Conservation (phyloP, 1,140 invertebrate genomes). For the Megathymus violae region DNA sequence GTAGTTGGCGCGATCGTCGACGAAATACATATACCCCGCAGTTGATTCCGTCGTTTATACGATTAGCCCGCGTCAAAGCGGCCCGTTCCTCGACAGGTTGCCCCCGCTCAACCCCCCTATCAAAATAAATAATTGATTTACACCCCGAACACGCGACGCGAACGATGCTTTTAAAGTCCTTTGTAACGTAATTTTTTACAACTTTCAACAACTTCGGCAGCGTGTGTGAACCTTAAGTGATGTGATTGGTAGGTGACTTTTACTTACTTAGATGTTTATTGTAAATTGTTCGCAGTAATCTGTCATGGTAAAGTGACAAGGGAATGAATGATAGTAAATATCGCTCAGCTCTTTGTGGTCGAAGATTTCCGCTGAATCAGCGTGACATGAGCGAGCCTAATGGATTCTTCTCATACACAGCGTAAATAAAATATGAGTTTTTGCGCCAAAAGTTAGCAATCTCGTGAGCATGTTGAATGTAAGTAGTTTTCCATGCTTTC, state of each 20-base stretch:
- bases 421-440: constrained; percentile 57
- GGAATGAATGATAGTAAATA: constrained; percentile 69
- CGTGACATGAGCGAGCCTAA: constrained; percentile 55
- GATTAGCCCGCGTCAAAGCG: constrained; percentile 46
- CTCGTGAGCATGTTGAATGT: constrained; percentile 3
- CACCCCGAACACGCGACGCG: constrained; percentile 46
- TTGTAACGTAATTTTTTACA: constrained; percentile 42
- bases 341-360: constrained; percentile 51
- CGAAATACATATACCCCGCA: constrained; percentile 54
- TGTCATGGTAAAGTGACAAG: constrained; percentile 63
- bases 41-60: constrained; percentile 51
- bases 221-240: constrained; percentile 39
- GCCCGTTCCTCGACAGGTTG: constrained; percentile 36
- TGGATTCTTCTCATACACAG: constrained; percentile 55
- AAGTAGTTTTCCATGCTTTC: constrained; percentile 21
- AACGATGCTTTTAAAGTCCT: constrained; percentile 39
- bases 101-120: constrained; percentile 47
- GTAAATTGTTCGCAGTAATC: constrained; percentile 48
- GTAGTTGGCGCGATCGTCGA: constrained; percentile 32
- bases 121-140: constrained; percentile 75
- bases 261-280: constrained; percentile 43
- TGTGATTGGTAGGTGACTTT: constrained; percentile 52
- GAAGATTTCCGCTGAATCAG: constrained; percentile 50
- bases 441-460: constrained; percentile 32
- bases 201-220: constrained; percentile 38